Percentiles rank a stretch among this genome's conserved stretches.
Evolutionary conservation across 2,113 vertebrate genomes (phyloP).

Genomic region (Pachyramphus minor): DNA sequence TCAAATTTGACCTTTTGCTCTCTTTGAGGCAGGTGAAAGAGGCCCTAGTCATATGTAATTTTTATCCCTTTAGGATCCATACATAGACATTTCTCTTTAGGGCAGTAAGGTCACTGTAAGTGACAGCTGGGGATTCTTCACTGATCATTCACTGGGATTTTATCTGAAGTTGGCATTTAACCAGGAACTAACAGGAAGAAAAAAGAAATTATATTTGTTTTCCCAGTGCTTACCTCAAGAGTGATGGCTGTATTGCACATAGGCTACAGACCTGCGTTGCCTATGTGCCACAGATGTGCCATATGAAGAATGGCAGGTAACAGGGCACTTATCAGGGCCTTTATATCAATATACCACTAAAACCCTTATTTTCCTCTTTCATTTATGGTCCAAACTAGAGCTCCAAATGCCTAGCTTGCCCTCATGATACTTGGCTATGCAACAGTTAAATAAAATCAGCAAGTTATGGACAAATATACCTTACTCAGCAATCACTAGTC

Average conservation of each 20-base stretch:
- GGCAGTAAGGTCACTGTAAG: not conserved
- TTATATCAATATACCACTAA: not conserved
- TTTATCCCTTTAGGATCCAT: not conserved
- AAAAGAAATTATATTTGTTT: not conserved
- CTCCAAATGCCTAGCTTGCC: not conserved
- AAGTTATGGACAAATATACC: not conserved
- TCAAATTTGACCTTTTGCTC: not conserved
- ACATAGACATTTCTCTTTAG: not conserved
- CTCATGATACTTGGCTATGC: not conserved
- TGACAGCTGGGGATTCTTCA: not conserved
- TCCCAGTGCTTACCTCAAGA: not conserved
- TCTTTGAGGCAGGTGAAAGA: not conserved
- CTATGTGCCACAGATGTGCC: not conserved
- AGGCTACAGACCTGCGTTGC: not conserved
- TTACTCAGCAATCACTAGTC: not conserved
- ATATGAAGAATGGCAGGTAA: accelerated
- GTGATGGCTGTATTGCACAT: not conserved
- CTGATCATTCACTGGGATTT: not conserved
- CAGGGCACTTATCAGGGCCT: not conserved
- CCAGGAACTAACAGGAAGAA: not conserved
- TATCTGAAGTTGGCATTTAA: not conserved
- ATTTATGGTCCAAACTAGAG: not conserved
- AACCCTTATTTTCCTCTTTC: not conserved
- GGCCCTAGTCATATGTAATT: not conserved
- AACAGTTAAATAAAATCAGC: not conserved